Evolutionary conservation across 92 coral and sea anemone species (phyloP), one percentile per base, ranked within the genome.

Genomic region (Montipora capitata): DNA sequence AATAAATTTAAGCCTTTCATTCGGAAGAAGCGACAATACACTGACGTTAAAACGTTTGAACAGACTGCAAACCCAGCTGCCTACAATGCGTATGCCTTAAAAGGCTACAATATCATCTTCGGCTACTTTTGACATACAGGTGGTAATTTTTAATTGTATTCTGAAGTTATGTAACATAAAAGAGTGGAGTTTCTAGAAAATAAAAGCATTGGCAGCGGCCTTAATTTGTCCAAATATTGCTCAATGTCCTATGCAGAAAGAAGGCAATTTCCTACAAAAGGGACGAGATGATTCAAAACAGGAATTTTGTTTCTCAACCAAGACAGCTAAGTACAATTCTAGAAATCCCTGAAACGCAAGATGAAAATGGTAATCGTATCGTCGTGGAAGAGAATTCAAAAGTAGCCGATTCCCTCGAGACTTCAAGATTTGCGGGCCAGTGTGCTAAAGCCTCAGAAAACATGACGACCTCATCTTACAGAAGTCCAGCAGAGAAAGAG

Each of bases 121-220:
- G 51, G 65, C 85, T 81, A 81, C 68, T 81, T 81, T 81, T 10
- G 68, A 77, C 52, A 15, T 17, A 20, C 49, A 69, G 74, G 67
- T 68, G 64, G 51, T 27, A 39, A 73, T 68, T 54, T 40, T 45
- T 38, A 17, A 79, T 79, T 68, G 84, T 40, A 45, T 48, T 17
- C 83, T 17, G 45, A 40, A 49, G 85, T 77, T 68, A 81, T 27
- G 85, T 77, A 69, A 68, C 40, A 80, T 54, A 40, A 72, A 81
- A 35, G 68, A 15, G 61, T 15, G 18, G 66, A 68, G 59, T 43
- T 78, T 64, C 58, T 44, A 62, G 72, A 78, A 62, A 16, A 64
- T 54, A 81, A 49, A 73, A n/a, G 39, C 77, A 35, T 40, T 48
- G 77, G 61, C 59, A 44, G 16, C 59, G 10, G 77, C 40, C 40